These are phyloP conservation scores for Corythaixoides concolor DNA, from an alignment of 2,113 vertebrate species.

Conservation along the genomic window DNA sequence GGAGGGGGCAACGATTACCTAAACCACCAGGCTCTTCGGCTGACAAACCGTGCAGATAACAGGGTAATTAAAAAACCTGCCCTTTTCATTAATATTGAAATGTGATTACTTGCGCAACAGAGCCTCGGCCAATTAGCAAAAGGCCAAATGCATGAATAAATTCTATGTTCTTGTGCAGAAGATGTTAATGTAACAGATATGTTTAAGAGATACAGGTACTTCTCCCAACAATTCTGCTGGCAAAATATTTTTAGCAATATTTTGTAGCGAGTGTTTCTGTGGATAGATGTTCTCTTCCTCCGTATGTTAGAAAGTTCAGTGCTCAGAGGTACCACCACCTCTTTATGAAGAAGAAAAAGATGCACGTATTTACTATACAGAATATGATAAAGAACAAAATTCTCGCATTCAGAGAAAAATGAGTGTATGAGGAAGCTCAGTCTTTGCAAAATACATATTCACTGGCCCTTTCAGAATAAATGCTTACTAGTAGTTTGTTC, in stretches of 20 bases:
- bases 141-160: background rate
- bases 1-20: background rate
- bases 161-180: background rate
- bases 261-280: background rate
- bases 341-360: background rate
- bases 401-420: background rate
- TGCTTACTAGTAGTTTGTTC: background rate
- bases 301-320: background rate
- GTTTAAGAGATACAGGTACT: background rate
- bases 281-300: background rate
- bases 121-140: background rate
- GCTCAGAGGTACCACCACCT: background rate
- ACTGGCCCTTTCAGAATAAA: background rate
- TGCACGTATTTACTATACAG: background rate
- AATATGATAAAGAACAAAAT: background rate
- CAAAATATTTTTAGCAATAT: background rate
- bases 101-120: background rate
- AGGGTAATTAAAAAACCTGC: background rate
- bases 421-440: background rate
- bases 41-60: background rate
- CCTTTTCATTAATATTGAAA: background rate
- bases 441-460: background rate
- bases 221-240: background rate
- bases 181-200: background rate
- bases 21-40: background rate